Base-by-base conservation (phyloP, 2,888 invertebrate species). In the Timandra comae region DNA sequence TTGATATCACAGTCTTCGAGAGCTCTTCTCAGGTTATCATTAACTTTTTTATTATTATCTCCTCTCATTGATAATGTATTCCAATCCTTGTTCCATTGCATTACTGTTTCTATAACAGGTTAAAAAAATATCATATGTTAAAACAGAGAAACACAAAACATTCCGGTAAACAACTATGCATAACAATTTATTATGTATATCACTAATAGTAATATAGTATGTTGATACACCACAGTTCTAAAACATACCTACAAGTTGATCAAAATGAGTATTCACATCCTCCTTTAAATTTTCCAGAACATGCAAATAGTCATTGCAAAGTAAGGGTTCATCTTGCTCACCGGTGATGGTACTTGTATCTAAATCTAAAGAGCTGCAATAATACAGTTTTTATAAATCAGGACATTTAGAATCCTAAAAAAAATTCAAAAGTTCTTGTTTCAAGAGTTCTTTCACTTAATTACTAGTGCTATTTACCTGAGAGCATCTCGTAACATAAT, bases 11-110 rank as follows among this genome's bases (percentile, higher is more conserved):
- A 73, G 29, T 65, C 56, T 26, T 42, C 46, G 35, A 82, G 47
- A 25, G 71, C 72, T 25, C 43, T 30, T 30, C 47, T 50, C 9
- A 85, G 46, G 23, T 56, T 52, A 29, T 36, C 33, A 38, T 50
- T 59, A 25, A 63, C 63, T 38, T 51, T 65, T 20, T 39, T 58
- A 30, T 43, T 44, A 35, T 58, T 63, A 29, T 59, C 61, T 13
- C 49, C 52, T 24, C 63, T 62, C 16, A 75, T 36, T 5, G 69
- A 63, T 8, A 79, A 39, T 31, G 56, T 48, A 22, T 62, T 57
- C 72, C 73, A 79, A 40, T 84, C 79, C 8, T 41, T 43, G 52
- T 74, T 78, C 84, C 84, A 85, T 38, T 76, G 70, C 12, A 66
- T 39, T 10, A 84, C 52, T 16, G 58, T 66, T 16, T 63, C 84